Percentiles rank a stretch among this genome's conserved stretches.
Evolutionary conservation across 2,113 vertebrate species (phyloP).

Genomic region (Pontoporia blainvillei): DNA sequence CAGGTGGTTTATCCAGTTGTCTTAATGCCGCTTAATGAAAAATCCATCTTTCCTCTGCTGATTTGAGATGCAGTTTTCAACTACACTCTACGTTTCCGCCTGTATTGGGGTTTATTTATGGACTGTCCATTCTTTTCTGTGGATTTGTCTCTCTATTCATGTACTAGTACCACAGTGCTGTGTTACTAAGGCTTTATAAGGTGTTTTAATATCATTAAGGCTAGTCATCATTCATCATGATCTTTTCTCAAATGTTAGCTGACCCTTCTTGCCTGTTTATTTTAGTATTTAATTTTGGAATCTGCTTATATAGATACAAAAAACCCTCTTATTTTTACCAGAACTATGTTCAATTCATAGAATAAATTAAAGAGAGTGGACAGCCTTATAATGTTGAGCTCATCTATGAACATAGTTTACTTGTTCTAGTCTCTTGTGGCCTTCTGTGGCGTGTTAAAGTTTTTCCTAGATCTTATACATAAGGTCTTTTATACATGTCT

Average conservation of each 20-base stretch:
- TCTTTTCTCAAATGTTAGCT: not conserved
- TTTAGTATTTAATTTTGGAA: not conserved
- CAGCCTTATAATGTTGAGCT: not conserved
- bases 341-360: not conserved
- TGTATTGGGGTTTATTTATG: not conserved
- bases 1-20: not conserved
- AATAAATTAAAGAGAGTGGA: not conserved
- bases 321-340: not conserved
- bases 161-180: not conserved
- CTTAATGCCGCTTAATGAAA: not conserved
- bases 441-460: not conserved
- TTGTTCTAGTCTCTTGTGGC: not conserved
- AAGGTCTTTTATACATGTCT: not conserved
- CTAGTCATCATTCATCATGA: not conserved
- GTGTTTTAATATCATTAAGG: not conserved
- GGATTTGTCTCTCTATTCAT: not conserved
- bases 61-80: not conserved
- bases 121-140: not conserved
- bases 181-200: not conserved
- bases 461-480: not conserved
- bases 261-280: not conserved
- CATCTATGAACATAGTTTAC: not conserved
- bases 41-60: not conserved
- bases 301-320: not conserved
- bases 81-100: not conserved